Percentiles rank a stretch among this genome's conserved stretches.
Evolutionary conservation across 2,888 invertebrate genomes (phyloP).

Genomic region (Leptinotarsa rubiginosa): DNA sequence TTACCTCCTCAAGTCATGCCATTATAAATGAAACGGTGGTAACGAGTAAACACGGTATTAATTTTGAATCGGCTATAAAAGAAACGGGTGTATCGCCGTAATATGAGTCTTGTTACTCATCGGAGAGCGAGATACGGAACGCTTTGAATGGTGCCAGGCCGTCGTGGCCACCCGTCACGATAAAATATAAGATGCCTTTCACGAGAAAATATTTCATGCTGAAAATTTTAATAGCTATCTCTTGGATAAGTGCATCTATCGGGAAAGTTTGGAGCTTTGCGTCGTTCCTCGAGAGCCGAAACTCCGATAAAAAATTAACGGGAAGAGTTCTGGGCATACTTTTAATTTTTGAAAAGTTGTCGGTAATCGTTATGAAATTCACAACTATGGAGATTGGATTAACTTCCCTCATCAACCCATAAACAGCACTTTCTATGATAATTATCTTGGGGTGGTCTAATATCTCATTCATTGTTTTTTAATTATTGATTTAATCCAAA

Average conservation of each 20-base stretch:
- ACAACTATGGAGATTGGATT: too few species aligned
- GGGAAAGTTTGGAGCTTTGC: constrained; percentile 6
- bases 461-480: too few species aligned
- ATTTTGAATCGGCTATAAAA: not conserved
- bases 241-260: constrained; percentile 32
- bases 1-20: not conserved
- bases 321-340: not conserved
- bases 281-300: not conserved
- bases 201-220: constrained; percentile 41
- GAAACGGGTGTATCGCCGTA: constrained; percentile 8
- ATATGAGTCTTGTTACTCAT: not conserved
- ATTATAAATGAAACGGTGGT: constrained; percentile 1
- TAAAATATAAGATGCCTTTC: constrained; percentile 40
- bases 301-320: not conserved
- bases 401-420: too few species aligned
- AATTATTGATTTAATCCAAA: too few species aligned
- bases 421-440: too few species aligned
- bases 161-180: constrained; percentile 42
- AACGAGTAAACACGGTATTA: constrained; percentile 1
- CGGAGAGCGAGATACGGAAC: constrained; percentile 4
- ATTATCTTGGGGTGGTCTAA: too few species aligned
- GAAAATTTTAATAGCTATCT: constrained; percentile 44
- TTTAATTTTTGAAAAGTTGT: not conserved
- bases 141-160: constrained; percentile 34
- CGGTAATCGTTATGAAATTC: too few species aligned